Evolutionary conservation across 30 jellyfish, hydroid and myxozoan species (phyloP).

Genomic region (Turritopsis rubra): DNA sequence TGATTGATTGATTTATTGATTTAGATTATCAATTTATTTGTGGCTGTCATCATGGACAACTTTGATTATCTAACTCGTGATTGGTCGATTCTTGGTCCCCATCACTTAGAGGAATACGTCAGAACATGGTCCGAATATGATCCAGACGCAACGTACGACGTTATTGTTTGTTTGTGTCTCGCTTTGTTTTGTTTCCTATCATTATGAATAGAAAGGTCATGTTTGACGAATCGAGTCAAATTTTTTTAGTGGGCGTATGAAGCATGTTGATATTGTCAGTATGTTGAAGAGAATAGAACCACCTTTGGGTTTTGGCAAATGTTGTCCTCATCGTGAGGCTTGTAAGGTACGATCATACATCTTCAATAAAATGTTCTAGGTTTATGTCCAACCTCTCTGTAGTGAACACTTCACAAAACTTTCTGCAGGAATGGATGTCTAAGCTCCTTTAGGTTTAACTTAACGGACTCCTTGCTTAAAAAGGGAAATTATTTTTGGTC

Average conservation of each 20-base stretch:
- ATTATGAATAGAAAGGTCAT: neutral
- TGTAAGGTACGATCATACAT: conserved; percentile 57
- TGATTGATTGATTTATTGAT: neutral
- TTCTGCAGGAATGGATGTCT: no score
- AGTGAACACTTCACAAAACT: no score
- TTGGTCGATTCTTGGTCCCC: conserved; percentile 98
- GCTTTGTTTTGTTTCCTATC: neutral
- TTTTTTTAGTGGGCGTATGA: conserved; percentile 80
- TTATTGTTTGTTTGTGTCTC: neutral
- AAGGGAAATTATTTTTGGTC: no score
- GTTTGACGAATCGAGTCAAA: neutral
- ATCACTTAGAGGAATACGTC: conserved; percentile 89
- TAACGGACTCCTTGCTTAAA: no score
- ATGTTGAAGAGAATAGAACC: conserved; percentile 93
- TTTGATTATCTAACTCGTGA: conserved; percentile 96
- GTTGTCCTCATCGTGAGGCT: conserved; percentile 90
- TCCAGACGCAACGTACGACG: conserved; percentile 82
- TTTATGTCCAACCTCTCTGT: no score
- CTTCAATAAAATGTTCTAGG: no score
- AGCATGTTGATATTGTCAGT: conserved; percentile 89
- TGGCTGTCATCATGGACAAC: conserved; percentile 97
- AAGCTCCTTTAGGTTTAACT: no score
- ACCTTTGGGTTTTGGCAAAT: conserved; percentile 97
- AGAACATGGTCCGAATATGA: conserved; percentile 95
- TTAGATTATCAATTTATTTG: conserved; percentile 84